Evolutionary conservation across 2,888 invertebrate genomes (phyloP), one percentile per base, ranked within the genome.

Genomic region (Drosophila vallismaia): DNA sequence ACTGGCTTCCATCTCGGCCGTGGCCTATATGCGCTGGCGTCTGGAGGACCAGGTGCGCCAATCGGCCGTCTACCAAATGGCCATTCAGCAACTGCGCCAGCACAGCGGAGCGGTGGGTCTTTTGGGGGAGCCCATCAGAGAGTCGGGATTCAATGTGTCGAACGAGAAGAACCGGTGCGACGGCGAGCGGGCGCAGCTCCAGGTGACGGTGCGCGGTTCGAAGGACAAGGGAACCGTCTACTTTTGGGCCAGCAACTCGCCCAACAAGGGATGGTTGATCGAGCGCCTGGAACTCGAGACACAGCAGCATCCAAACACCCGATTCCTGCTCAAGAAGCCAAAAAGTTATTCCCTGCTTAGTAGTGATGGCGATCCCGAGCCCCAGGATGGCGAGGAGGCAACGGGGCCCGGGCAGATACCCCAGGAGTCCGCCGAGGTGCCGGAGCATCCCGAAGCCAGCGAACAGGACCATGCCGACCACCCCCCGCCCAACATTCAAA

Each of bases 121-220:
- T 71, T 91, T 97, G 40, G 96, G 96, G 2, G 94, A 95, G 89
- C 96, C 96, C 1, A 95, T 96, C 38, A 94, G 93, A 88, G 94
- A 94, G 70, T 92, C 92, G 49, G 92, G 92, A 4, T 93, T 96
- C 67, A 94, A 95, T 89, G 83, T 95, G 40, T 92, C 92, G 3
- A 93, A 94, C 81, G 74, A 88, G 53, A 92, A 93, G 50, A 93
- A 93, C 70, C 93, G 88, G 75, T 93, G 93, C 45, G 93, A 94
- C 86, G 93, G 91, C 1, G 79, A 92, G 19, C 89, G 81, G 9
- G 95, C 95, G 8, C 93, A 93, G 88, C 94, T 95, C 86, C 92
- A 93, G 88, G 92, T 96, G 2, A 93, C 94, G 1, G 93, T 96
- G 0, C 92, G 91, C 76, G 96, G 96, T 0, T 90, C 94, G 0